phyloP scores from a whole-genome alignment of 2,797 vertebrate species.

The Sparidentex hasta region DNA sequence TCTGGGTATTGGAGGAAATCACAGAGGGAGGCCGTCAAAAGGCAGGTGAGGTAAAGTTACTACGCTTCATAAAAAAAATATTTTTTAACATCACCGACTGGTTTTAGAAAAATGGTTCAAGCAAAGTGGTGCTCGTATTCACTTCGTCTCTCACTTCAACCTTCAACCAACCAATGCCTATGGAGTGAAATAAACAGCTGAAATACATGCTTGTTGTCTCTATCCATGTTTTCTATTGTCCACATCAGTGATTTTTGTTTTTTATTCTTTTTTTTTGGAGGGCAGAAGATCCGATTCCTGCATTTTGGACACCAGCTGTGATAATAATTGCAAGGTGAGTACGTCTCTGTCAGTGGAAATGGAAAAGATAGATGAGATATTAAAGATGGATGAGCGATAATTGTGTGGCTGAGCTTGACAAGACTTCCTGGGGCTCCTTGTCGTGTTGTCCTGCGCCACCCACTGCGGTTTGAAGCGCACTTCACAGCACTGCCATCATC shows the following conservation, averaged over 20 bases:
- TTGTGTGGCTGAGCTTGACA: conserved; percentile 75
- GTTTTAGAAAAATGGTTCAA: background rate
- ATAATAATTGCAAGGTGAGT: conserved; percentile 75
- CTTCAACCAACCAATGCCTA: background rate
- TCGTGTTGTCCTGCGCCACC: conserved; percentile 50
- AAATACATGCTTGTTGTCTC: conserved; percentile 5
- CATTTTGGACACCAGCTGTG: conserved; percentile 73
- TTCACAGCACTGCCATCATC: conserved; percentile 34
- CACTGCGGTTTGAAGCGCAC: conserved; percentile 53
- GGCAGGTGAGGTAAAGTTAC: background rate
- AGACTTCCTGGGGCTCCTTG: conserved; percentile 66
- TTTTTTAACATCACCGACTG: too few relatives aligned
- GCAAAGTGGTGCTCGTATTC: background rate
- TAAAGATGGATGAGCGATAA: conserved; percentile 83
- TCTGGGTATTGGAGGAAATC: background rate
- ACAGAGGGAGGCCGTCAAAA: background rate
- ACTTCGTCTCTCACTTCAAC: background rate
- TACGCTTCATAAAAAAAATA: too few relatives aligned
- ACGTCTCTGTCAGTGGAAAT: conserved; percentile 58
- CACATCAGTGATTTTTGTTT: conserved; percentile 55
- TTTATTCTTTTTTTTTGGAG: too few relatives aligned
- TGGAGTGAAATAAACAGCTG: conserved; percentile 3
- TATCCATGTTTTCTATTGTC: background rate
- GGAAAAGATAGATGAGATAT: conserved; percentile 68
- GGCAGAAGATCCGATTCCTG: conserved; percentile 51